phyloP scores from a whole-genome alignment of 2,888 invertebrate species.

The Pseudococcus viburni region DNA sequence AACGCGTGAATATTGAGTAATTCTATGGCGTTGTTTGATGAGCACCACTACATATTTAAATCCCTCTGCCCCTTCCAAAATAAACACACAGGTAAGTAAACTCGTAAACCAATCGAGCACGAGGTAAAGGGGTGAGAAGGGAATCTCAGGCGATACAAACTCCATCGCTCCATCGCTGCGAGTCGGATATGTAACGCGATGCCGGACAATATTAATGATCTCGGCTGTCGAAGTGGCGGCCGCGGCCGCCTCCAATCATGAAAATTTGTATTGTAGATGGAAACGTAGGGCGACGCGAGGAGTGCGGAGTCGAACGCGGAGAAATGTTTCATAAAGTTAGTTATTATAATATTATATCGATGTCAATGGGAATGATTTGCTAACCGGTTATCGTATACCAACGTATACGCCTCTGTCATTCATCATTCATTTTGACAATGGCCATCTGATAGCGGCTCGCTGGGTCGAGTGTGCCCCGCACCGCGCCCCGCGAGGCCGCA shows the following conservation, averaged over 20 bases:
- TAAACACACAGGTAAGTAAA: background rate
- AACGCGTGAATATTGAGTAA: background rate
- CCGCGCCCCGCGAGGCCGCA: background rate
- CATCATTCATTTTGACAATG: slow-evolving; percentile 66
- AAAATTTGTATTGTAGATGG: slow-evolving; percentile 59
- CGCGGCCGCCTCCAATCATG: slow-evolving; percentile 65
- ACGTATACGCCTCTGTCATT: slow-evolving; percentile 65
- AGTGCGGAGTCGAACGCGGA: background rate
- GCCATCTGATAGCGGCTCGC: slow-evolving; percentile 65
- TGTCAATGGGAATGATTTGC: slow-evolving; percentile 66
- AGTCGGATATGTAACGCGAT: slow-evolving; percentile 32
- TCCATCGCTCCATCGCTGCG: background rate
- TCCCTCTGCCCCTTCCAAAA: background rate
- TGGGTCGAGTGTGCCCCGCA: background rate
- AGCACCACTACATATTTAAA: background rate
- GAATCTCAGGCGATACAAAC: background rate
- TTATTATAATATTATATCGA: slow-evolving; percentile 64
- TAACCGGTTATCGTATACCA: slow-evolving; percentile 61
- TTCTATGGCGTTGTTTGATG: background rate
- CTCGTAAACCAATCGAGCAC: background rate
- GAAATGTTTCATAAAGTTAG: slow-evolving; percentile 60
- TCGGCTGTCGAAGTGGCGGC: slow-evolving; percentile 46
- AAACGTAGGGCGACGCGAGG: background rate
- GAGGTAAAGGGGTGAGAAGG: background rate
- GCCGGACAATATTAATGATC: slow-evolving; percentile 42